Evolutionary conservation across 2,113 vertebrate genomes (phyloP).

Genomic region (Siphamia tubifer): DNA sequence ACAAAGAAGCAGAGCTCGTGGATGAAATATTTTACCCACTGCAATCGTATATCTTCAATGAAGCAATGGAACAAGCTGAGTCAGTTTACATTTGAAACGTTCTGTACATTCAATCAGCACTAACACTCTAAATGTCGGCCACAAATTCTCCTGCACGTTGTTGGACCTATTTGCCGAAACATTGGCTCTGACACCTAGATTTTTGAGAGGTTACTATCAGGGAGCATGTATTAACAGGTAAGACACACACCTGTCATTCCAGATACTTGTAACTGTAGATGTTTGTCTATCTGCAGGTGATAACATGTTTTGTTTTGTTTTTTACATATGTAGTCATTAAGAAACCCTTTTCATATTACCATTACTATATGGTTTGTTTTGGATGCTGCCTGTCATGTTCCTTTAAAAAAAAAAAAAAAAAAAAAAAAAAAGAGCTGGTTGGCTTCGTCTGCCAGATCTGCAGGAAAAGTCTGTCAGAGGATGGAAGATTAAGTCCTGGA

Average conservation of each 20-base stretch:
- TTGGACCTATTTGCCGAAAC: background rate
- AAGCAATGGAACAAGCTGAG: background rate
- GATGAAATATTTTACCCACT: background rate
- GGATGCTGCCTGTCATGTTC: background rate
- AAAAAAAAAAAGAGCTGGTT: background rate
- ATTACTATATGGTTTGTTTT: background rate
- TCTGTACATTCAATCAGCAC: background rate
- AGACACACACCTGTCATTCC: background rate
- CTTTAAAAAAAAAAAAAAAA: no score
- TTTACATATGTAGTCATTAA: no score
- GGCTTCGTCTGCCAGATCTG: background rate
- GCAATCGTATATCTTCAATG: background rate
- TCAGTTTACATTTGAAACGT: background rate
- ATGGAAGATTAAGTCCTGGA: background rate
- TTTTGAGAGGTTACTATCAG: background rate
- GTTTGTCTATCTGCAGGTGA: no score
- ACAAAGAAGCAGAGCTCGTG: background rate
- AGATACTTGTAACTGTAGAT: background rate
- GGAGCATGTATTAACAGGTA: slow-evolving; percentile 5
- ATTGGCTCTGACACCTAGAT: background rate
- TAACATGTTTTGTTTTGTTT: no score
- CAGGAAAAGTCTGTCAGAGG: slow-evolving; percentile 11
- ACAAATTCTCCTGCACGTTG: background rate
- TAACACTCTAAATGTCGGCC: background rate
- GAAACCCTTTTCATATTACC: background rate